Base-by-base conservation (phyloP, 2,797 vertebrate genomes). In the Myotis findleyi region DNA sequence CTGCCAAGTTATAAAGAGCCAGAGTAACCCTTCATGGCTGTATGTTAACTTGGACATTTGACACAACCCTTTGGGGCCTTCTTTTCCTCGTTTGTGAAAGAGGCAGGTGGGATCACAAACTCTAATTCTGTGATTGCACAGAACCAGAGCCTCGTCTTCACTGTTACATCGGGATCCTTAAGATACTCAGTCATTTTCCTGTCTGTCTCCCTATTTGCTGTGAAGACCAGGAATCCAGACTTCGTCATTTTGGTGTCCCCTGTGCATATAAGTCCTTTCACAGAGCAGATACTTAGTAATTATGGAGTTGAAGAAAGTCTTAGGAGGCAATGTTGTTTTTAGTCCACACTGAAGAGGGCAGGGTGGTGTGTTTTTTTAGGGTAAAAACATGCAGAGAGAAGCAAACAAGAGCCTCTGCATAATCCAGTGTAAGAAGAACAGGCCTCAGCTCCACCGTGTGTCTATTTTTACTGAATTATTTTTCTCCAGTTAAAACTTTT, bases 381-480 rank as follows among this genome's bases (percentile, higher is more conserved):
- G 57, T 91, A 41, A 80, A 53, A n/a, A 16, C 79, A 8, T 91
- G 77, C n/a, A 25, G 93, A 89, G 89, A 87, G 79, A 83, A 95
- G 71, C 73, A 88, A 73, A 87, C 89, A 87, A 66, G 87, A n/a
- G 79, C 93, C 89, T 88, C 77, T 25, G 17, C 82, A 41, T 30
- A 72, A 86, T 30, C 80, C 79, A 89, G 18, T 20, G 27, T 76
- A 25, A 93, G 55, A 84, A 84, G 83, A 93, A 47, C 62, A 69
- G 55, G 64, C 68, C 68, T 89, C 89, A 88, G 5, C 62, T 81
- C 41, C 25, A 53, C 38, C 0, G 2, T 62, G 66, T 81, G 55
- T 91, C 87, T 95, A 6, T 90, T 94, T 96, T 96, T 94, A 80
- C 36, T 87, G 20, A 95, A 89, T 89, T 79, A 25, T 93, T 95